Evolutionary conservation across 1,140 invertebrate genomes (phyloP).

Genomic region (Drosophila pandora): DNA sequence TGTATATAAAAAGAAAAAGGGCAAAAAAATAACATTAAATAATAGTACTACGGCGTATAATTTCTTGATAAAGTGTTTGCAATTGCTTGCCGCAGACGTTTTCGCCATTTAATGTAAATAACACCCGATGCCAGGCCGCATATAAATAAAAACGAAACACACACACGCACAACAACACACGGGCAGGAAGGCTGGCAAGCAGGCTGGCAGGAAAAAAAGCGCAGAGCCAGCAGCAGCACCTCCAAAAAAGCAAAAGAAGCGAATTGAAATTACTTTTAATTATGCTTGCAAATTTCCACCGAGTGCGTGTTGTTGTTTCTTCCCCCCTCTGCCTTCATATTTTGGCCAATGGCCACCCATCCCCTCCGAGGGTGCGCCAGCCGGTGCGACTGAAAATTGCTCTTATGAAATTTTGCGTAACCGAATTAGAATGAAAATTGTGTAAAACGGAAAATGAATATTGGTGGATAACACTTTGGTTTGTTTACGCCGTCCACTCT

Average conservation of each 20-base stretch:
- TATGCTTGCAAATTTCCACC: slow-evolving; percentile 40
- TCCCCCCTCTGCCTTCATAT: not conserved
- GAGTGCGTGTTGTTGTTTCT: slow-evolving; percentile 17
- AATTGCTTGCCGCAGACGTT: slow-evolving; percentile 12
- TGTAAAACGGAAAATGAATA: slow-evolving; percentile 29
- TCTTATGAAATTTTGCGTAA: slow-evolving; percentile 57
- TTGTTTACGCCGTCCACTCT: slow-evolving; percentile 25
- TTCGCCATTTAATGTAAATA: slow-evolving; percentile 40
- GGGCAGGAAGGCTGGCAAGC: not conserved
- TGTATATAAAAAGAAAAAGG: slow-evolving; percentile 14
- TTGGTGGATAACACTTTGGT: slow-evolving; percentile 14
- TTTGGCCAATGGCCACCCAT: not conserved
- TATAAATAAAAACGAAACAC: slow-evolving; percentile 44
- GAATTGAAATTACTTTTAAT: slow-evolving; percentile 47
- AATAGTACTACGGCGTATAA: slow-evolving; percentile 22
- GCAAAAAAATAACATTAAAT: slow-evolving; percentile 36
- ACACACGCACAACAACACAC: slow-evolving; percentile 11
- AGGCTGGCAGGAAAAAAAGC: slow-evolving; percentile 6
- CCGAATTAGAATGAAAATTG: slow-evolving; percentile 49
- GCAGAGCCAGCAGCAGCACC: slow-evolving; percentile 29
- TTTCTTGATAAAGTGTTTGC: slow-evolving; percentile 4
- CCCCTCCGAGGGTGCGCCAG: slow-evolving; percentile 3
- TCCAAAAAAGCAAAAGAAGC: slow-evolving; percentile 29
- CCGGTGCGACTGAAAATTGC: slow-evolving; percentile 37
- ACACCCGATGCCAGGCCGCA: slow-evolving; percentile 24